Conservation (phyloP, 2,888 invertebrate genomes). For the Agonum fuliginosum region DNA sequence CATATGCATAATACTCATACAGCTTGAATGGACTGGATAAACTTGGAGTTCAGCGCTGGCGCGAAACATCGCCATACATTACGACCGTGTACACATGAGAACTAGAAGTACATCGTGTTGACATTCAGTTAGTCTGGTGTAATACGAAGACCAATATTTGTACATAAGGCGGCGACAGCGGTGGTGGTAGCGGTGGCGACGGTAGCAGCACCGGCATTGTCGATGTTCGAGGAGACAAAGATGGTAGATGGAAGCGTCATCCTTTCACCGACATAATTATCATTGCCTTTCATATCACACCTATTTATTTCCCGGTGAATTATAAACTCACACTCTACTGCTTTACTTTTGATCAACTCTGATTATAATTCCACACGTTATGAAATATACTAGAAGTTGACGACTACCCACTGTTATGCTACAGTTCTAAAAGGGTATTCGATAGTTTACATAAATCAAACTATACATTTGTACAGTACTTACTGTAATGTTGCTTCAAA, state of each 20-base stretch:
- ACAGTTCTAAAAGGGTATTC: too few species aligned
- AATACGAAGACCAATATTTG: constrained; percentile 57
- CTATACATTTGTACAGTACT: too few species aligned
- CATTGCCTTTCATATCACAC: constrained; percentile 3
- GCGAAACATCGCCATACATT: constrained; percentile 49
- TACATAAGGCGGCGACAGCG: constrained; percentile 32
- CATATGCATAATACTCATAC: constrained; percentile 9
- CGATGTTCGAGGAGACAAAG: neutral
- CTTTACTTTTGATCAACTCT: constrained; percentile 10
- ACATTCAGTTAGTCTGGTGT: constrained; percentile 55
- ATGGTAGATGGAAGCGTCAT: neutral
- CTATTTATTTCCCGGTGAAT: constrained; percentile 12
- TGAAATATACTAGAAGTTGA: too few species aligned
- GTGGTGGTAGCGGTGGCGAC: neutral
- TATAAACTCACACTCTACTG: neutral
- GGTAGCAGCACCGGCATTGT: neutral
- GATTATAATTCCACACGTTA: too few species aligned
- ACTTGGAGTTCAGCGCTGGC: constrained; percentile 17
- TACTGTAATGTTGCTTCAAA: too few species aligned
- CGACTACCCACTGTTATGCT: too few species aligned
- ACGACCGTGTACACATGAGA: constrained; percentile 44
- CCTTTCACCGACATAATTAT: constrained; percentile 13
- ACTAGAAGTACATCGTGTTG: constrained; percentile 56
- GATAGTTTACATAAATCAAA: too few species aligned
- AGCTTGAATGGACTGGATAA: constrained; percentile 17